phyloP scores from a whole-genome alignment of 2,888 invertebrate genomes.

The Nudaria mundana region DNA sequence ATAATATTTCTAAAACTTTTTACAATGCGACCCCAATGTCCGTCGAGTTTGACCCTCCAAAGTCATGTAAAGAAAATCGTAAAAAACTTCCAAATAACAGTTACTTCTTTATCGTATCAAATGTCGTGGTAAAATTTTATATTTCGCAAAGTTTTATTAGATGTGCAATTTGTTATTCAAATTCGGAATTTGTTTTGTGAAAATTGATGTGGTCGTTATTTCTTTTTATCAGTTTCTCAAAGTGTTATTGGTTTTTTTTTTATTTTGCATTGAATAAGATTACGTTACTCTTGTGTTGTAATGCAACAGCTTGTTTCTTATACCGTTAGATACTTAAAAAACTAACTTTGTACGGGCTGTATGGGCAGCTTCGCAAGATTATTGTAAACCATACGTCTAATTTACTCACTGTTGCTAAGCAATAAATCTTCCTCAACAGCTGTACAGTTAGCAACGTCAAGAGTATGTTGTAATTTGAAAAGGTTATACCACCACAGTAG shows the following conservation, averaged over 20 bases:
- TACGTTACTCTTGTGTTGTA: background rate
- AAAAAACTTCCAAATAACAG: slow-evolving; percentile 16
- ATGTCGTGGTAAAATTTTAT: slow-evolving; percentile 18
- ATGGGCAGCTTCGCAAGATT: background rate
- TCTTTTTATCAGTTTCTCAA: background rate
- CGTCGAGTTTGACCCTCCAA: slow-evolving; percentile 19
- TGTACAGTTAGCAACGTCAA: background rate
- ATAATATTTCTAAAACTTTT: slow-evolving; percentile 21
- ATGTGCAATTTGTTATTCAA: slow-evolving; percentile 24
- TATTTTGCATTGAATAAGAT: background rate
- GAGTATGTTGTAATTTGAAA: background rate
- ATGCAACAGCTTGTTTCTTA: background rate
- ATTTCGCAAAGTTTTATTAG: slow-evolving; percentile 16
- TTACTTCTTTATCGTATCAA: slow-evolving; percentile 18
- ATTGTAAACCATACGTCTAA: background rate
- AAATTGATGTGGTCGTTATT: background rate
- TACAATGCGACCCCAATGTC: slow-evolving; percentile 14
- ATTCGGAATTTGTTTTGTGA: slow-evolving; percentile 14
- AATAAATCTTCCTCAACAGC: background rate
- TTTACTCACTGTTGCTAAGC: background rate
- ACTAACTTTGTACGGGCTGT: background rate
- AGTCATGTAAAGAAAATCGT: slow-evolving; percentile 25
- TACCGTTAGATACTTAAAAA: background rate
- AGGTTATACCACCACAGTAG: background rate
- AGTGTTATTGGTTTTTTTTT: background rate